Evolutionary conservation across 2,888 invertebrate species (phyloP), one percentile per base, ranked within the genome.

Genomic region (Tiliacea citrago): DNA sequence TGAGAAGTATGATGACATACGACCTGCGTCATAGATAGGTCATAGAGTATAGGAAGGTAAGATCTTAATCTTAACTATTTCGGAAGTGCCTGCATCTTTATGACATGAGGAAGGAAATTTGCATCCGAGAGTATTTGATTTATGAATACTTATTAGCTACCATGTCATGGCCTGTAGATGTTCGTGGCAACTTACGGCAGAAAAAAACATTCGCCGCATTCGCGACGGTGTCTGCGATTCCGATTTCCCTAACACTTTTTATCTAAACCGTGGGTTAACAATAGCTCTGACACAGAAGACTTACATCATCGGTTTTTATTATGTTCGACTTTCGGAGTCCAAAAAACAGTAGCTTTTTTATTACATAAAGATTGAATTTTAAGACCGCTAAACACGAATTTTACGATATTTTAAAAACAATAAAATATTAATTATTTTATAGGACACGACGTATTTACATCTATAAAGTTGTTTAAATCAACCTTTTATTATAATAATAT

Each of bases 201-300:
- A 65, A 71, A 69, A 72, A 68, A 61, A 6, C 4, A 53, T 62
- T 68, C 18, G 18, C 39, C 39, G n/a, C 18, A 75, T 76, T 81
- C 60, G 57, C 51, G 29, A 12, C 71, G 65, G 53, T 60, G 51
- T 82, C 68, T 53, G 21, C 18, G 12, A 61, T 69, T 78, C 57
- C 62, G 65, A 85, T 83, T 83, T 73, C 72, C 67, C 79, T 51
- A 42, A 51, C 12, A 68, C 24, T 76, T 85, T 83, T 70, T 82
- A 66, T 70, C 16, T 57, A 57, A 60, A 16, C 35, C 57, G 57
- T 10, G 10, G 66, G 70, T 63, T 65, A 55, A 84, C 65, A 81
- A 81, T 75, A 69, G 68, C 9, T 69, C 47, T 60, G 66, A 60
- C 61, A 53, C 55, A 60, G 45, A 24, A 49, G 13, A 47, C 39